phyloP scores from a whole-genome alignment of 2,888 invertebrate species.

The Polymixis flavicincta region DNA sequence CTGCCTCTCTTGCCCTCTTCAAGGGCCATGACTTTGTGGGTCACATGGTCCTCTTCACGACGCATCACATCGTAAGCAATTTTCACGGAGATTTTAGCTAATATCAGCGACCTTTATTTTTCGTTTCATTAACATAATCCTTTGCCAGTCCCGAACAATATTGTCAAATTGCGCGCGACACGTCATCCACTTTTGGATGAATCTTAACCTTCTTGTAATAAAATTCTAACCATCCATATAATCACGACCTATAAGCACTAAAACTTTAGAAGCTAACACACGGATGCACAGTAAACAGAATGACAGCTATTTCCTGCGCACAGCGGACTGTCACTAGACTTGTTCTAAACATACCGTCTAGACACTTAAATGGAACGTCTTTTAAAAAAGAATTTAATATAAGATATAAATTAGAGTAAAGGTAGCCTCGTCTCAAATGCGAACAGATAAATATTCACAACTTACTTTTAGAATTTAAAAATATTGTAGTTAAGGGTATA shows the following conservation, averaged over 20 bases:
- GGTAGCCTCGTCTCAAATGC: neutral
- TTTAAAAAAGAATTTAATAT: neutral
- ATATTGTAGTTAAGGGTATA: no score
- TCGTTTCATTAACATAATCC: neutral
- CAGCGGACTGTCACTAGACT: slow-evolving; percentile 5
- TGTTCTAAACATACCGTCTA: slow-evolving; percentile 27
- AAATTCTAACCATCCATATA: no score
- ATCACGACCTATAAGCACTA: neutral
- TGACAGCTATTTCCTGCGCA: slow-evolving; percentile 35
- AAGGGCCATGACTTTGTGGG: no score
- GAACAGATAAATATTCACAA: neutral
- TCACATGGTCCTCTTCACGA: no score
- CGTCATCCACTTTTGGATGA: no score
- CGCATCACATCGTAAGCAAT: no score
- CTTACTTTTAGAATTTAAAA: no score
- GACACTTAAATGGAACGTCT: slow-evolving; percentile 25
- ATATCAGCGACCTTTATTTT: neutral
- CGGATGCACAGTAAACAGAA: neutral
- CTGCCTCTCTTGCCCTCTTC: no score
- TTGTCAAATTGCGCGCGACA: no score
- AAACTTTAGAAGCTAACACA: slow-evolving; percentile 12
- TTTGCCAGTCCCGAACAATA: no score
- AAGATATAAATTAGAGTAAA: neutral
- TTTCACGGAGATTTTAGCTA: no score
- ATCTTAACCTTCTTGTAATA: no score